Percentiles rank a stretch among this genome's conserved stretches.
Conservation (phyloP, 2,888 invertebrate species). For the Ferrisia virgata region DNA sequence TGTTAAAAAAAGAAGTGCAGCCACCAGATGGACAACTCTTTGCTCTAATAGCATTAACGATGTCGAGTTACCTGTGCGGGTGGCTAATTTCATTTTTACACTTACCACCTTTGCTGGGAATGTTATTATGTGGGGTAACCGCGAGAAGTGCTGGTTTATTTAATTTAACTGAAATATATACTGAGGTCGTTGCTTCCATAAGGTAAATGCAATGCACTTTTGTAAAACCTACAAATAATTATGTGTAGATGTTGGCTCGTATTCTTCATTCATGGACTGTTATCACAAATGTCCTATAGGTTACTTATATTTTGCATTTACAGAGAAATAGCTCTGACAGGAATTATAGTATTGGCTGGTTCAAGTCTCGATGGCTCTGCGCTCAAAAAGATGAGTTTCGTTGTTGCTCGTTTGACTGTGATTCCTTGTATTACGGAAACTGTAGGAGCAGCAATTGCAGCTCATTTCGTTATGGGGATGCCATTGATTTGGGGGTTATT, state of each 20-base stretch:
- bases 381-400: constrained; percentile 54
- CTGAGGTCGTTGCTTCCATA: neutral
- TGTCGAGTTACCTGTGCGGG: constrained; percentile 49
- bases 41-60: constrained; percentile 49
- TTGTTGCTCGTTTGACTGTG: constrained; percentile 55
- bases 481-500: constrained; percentile 56
- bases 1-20: constrained; percentile 49
- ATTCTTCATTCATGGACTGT: no score
- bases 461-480: constrained; percentile 54
- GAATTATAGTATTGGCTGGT: constrained; percentile 58
- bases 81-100: constrained; percentile 47
- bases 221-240: neutral
- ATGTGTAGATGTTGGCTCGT: no score
- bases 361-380: constrained; percentile 57
- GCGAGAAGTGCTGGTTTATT: constrained; percentile 57
- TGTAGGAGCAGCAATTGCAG: constrained; percentile 50
- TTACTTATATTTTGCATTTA: neutral
- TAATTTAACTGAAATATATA: constrained; percentile 50
- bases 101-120: constrained; percentile 62
- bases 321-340: constrained; percentile 57
- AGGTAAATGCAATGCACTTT: neutral
- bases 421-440: constrained; percentile 57
- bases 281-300: neutral
- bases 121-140: constrained; percentile 61
- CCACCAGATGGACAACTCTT: constrained; percentile 49